Evolutionary conservation across 2,113 vertebrate genomes (phyloP), one percentile per base, ranked within the genome.

Genomic region (Nycticorax nycticorax): DNA sequence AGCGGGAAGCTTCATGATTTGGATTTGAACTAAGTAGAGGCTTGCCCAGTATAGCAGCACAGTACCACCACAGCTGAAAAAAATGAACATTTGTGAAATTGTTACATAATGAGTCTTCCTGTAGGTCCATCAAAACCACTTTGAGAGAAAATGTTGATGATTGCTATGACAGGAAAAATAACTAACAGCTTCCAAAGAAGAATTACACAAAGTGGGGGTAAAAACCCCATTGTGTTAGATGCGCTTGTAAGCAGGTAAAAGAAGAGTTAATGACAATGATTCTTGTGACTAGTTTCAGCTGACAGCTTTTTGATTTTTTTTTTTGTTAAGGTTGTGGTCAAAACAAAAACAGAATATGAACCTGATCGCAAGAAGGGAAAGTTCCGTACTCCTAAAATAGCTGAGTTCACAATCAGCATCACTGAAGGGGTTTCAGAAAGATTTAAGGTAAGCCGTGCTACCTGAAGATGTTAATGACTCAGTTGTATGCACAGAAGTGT

Each of bases 291-390:
- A 39, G 24, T 55, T 86, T 56, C 57, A 86, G 13, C 30, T 91
- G 53, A 66, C 12, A 26, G 48, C 9, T 84, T 96, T 60, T 48
- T 93, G 19, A 57, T 48, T 85, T 33, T 96, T 85, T 71, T 92
- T 96, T 75, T 63, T 92, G 21, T 39, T 59, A 94, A 99, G 99
- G 99, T 99, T 97, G 99, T 99, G 81, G 99, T 99, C 94, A 99
- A 99, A 98, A 99, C 99, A 8, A 99, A 99, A 98, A 99, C 99
- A 5, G 99, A 99, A 43, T 99, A 99, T 96, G 99, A 99, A 62
- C 98, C 98, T 3, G 99, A 99, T 57, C 98, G 98, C 96, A 99
- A 99, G 98, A 99, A 99, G 76, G 98, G 98, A 21, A 99, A 98
- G 95, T 98, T 98, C 9, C 98, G 99, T 21, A 96, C 99, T 67